These are phyloP conservation scores for Numenius arquata DNA, from an alignment of 2,113 vertebrate genomes.

Conservation along the genomic window DNA sequence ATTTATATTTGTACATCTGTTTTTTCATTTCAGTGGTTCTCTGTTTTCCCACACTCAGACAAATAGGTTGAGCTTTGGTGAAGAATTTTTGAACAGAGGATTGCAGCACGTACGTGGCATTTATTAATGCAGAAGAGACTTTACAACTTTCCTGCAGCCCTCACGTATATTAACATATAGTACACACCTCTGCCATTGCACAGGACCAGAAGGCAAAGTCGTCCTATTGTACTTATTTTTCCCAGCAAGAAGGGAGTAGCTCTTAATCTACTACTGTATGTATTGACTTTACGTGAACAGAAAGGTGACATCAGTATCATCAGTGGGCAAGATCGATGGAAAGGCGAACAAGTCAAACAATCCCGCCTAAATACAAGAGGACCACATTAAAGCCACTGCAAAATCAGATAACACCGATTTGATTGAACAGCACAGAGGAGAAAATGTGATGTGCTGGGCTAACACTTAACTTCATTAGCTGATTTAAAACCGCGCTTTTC, in stretches of 20 bases:
- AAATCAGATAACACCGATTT: not conserved
- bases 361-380: not conserved
- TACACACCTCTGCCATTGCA: not conserved
- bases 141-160: not conserved
- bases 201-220: not conserved
- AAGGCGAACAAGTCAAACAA: not conserved
- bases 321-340: not conserved
- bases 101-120: not conserved
- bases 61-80: not conserved
- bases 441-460: not conserved
- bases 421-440: not conserved
- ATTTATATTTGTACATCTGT: not conserved
- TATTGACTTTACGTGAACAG: not conserved
- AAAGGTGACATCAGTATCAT: not conserved
- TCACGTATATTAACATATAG: fast-evolving
- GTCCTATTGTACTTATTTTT: not conserved
- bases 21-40: not conserved
- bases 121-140: not conserved
- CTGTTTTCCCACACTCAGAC: not conserved
- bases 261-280: not conserved
- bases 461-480: not conserved
- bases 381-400: not conserved
- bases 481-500: not conserved
- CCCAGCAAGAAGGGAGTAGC: not conserved
- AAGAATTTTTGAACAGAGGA: not conserved